Conservation (phyloP, 2,797 vertebrate species). For the Artibeus lituratus region DNA sequence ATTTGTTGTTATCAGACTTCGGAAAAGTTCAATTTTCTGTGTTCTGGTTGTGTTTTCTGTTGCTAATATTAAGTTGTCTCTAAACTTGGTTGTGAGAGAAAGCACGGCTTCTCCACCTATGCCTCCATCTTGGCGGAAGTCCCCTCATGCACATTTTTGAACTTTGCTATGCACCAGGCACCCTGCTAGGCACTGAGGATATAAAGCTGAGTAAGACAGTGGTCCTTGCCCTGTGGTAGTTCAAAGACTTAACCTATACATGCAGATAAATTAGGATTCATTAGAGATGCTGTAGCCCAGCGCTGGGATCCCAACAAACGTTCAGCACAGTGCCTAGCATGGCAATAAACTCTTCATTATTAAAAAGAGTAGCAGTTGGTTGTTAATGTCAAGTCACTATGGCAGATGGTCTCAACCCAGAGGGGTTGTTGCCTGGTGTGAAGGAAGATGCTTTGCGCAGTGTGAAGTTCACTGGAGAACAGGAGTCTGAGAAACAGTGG, state of each 20-base stretch:
- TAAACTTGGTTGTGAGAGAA: too few species aligned
- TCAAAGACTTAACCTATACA: neutral
- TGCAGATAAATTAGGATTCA: neutral
- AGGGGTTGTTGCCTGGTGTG: neutral
- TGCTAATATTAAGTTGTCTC: too few species aligned
- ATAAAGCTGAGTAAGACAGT: neutral
- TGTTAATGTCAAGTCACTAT: neutral
- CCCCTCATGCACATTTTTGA: neutral
- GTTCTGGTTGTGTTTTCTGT: too few species aligned
- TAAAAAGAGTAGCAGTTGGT: neutral
- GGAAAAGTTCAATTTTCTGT: too few species aligned
- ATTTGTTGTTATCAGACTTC: too few species aligned
- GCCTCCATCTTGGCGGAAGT: too few species aligned
- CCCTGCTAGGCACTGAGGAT: neutral
- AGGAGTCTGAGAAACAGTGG: slow-evolving; percentile 9
- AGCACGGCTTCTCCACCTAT: too few species aligned
- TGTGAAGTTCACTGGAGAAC: neutral
- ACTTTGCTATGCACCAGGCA: neutral
- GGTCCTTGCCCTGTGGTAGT: neutral
- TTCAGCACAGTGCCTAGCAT: neutral
- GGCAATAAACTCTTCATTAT: neutral
- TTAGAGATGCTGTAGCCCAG: neutral
- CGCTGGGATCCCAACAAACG: neutral
- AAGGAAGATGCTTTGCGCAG: neutral
- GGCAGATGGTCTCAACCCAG: neutral